Evolutionary conservation across 92 coral and sea anemone species (phyloP), one percentile per base, ranked within the genome.

Genomic region (Zoanthus sociatus): DNA sequence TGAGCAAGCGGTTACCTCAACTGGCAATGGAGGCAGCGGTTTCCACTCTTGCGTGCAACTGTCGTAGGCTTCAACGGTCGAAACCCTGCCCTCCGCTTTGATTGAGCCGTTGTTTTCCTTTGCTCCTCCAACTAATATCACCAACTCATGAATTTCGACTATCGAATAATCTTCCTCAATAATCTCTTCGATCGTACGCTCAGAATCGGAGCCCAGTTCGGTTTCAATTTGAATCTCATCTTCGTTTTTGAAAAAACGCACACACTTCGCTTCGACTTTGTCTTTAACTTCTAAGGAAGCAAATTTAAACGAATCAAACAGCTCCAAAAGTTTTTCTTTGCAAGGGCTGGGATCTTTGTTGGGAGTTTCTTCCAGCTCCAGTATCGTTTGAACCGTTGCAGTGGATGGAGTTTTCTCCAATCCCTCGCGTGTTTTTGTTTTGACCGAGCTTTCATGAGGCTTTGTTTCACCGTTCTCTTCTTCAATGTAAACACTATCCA

Each of bases 1-100:
- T 15, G 90, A 89, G 51, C 98, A 94, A 42, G 98, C 98, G n/a
- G 98, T 94, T 4, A 92, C 92, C 56, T 89, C 82, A 48, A 93
- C 79, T 15, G 98, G 98, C 46, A 94, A 86, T 3, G 98, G 96
- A 2, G 89, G 89, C 15, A 93, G 81, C 5, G 70, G 54, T 6
- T 71, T 84, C 98, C 98, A 94, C 73, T 81, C 84, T 42, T 82
- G 73, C 4, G 78, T 78, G 67, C 60, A 67, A 60, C 92, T 86
- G 77, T 94, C 94, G 30, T 89, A 94, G 26, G 86, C 95, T 44
- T 93, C 92, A 0, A 91, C 96, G 4, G 87, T 83, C 8, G 89
- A 71, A 64, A 88, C 76, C 0, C 93, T 94, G 7, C 93, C 95
- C 83, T 73, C 90, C 1, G 56, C 56, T n/a, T 20, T 63, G 7